Evolutionary conservation across 1,140 invertebrate species (phyloP).

Genomic region (Argopecten irradians): DNA sequence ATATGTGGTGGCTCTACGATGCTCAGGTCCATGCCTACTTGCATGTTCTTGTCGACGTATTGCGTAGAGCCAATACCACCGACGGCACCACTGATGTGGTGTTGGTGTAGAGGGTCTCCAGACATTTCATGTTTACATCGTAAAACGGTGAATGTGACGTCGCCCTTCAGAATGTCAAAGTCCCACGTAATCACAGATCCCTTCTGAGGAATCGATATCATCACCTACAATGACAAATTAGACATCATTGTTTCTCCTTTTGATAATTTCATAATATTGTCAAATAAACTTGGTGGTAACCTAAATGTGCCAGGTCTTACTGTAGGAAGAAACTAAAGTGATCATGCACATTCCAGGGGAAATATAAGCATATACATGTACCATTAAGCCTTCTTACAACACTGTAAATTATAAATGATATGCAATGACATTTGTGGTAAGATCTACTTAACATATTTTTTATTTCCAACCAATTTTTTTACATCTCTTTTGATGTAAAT

Average conservation of each 20-base stretch:
- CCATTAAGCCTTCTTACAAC: too few relatives aligned
- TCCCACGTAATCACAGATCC: slow-evolving; percentile 97
- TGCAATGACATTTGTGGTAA: too few relatives aligned
- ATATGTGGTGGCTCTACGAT: slow-evolving; percentile 88
- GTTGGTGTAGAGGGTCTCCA: slow-evolving; percentile 67
- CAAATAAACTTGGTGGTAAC: too few relatives aligned
- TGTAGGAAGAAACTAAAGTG: too few relatives aligned
- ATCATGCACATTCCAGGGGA: too few relatives aligned
- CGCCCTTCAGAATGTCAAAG: slow-evolving; percentile 95
- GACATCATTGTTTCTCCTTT: not conserved
- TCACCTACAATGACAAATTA: slow-evolving; percentile 71
- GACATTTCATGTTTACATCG: slow-evolving; percentile 80
- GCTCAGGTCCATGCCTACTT: slow-evolving; percentile 87
- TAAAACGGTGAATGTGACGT: slow-evolving; percentile 91
- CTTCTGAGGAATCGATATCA: slow-evolving; percentile 88
- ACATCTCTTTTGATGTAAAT: too few relatives aligned
- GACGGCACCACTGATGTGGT: slow-evolving; percentile 71
- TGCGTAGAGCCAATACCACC: slow-evolving; percentile 72
- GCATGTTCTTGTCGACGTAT: slow-evolving; percentile 85
- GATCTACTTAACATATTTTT: too few relatives aligned
- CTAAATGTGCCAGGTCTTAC: too few relatives aligned
- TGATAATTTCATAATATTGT: too few relatives aligned
- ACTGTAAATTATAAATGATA: too few relatives aligned
- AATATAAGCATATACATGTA: too few relatives aligned
- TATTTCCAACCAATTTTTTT: too few relatives aligned